Base-by-base conservation (phyloP, 2,888 invertebrate species). In the Hermodice carunculata region DNA sequence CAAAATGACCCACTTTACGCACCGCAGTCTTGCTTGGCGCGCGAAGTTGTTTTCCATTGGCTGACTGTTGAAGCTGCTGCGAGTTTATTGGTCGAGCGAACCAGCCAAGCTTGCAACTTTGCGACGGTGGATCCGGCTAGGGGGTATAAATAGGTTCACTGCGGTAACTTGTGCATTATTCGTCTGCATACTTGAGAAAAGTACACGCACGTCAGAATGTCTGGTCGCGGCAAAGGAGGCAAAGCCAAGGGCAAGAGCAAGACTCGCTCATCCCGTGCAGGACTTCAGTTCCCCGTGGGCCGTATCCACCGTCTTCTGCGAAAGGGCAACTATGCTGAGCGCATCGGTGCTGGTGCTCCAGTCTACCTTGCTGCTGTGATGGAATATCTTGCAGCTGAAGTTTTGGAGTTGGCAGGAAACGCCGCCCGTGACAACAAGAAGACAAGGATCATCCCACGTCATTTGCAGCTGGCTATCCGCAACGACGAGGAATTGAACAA, bases 401-500 rank as follows among this genome's bases (percentile, higher is more conserved):
- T 81, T 54, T 73, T 87, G 17, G 87, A 87, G 71, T 79, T 87
- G 81, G 87, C 87, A 46, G 87, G 87, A n/a, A 87, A 87, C 72
- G 87, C 87, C 29, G 87, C 87, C 22, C 76, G 87, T 56, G 87
- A 87, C 81, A 91, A 91, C 81, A 90, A 91, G 42, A 90, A 92
- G 61, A 87, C 88, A 0, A 87, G 91, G 86, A 93, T 94, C 78
- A 91, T 92, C 62, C 93, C 93, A 0, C 89, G 93, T 54, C 94
- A 94, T 83, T 87, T 94, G 28, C 92, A 94, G 81, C 81, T 94
- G 71, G 93, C 93, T 28, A 91, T 94, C 68, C 88, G 92, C 19
- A 93, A 93, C 83, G 94, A 94, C 82, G 93, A 93, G 76, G 94
- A 94, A 79, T 87, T 94, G 78, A 93, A 92, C 85, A 92, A 91